A percentile compares a stretch with the other conserved stretches of the same genome.
Conservation (phyloP, 53 echinoderm and acorn worm species). For the Temnopleurus reevesii region DNA sequence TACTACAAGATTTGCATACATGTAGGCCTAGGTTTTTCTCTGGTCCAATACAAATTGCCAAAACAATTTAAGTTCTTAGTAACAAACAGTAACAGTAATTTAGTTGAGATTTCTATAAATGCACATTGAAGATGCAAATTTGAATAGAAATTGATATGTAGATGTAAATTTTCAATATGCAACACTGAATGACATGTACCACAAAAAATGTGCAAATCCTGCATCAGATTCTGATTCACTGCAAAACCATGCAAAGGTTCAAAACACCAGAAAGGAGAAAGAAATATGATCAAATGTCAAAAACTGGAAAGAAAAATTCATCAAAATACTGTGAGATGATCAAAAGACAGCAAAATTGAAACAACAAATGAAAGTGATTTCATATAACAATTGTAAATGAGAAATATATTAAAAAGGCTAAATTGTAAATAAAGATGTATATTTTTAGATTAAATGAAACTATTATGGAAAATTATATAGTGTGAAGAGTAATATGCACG, state of each 20-base stretch:
- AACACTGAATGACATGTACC: neutral
- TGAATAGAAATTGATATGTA: too few relatives aligned
- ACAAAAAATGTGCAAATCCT: neutral
- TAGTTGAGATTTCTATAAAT: too few relatives aligned
- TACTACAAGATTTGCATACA: too few relatives aligned
- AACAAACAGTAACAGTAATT: too few relatives aligned
- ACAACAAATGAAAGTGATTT: slow-evolving; percentile 22
- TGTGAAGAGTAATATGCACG: slow-evolving; percentile 24
- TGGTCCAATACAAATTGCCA: too few relatives aligned
- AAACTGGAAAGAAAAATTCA: too few relatives aligned
- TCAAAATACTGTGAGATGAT: slow-evolving; percentile 25
- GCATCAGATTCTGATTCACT: neutral
- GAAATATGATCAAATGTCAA: neutral
- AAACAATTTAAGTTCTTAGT: too few relatives aligned
- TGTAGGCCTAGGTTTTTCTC: too few relatives aligned
- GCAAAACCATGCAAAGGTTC: neutral
- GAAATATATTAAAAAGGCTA: neutral
- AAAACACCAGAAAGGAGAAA: neutral
- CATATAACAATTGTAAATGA: neutral
- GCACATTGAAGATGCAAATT: too few relatives aligned
- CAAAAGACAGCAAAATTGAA: slow-evolving; percentile 21
- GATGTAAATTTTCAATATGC: too few relatives aligned
- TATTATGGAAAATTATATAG: slow-evolving; percentile 4
- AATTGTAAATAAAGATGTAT: slow-evolving; percentile 2
- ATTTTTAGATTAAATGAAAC: neutral